These are phyloP conservation scores for Catotricha subobsoleta DNA, from an alignment of 2,888 invertebrate species.

Conservation along the genomic window DNA sequence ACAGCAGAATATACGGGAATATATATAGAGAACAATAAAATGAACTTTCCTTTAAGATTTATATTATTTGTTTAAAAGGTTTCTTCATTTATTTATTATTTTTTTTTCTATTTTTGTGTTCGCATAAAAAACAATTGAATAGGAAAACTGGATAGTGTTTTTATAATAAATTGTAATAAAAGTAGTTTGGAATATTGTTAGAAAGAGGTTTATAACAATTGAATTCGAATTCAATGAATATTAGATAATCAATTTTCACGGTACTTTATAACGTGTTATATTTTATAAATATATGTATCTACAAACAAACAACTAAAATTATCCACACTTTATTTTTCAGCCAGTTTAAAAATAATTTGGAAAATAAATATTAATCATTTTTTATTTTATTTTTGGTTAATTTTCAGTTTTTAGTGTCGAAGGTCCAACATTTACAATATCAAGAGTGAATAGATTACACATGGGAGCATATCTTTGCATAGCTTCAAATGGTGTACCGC, in stretches of 20 bases:
- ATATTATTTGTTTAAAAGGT: background rate
- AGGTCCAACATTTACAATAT: conserved; percentile 51
- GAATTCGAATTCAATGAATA: too few relatives aligned
- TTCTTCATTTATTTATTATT: background rate
- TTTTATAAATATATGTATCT: background rate
- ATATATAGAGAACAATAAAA: too few relatives aligned
- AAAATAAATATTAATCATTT: too few relatives aligned
- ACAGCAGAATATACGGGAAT: too few relatives aligned
- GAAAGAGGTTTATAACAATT: too few relatives aligned
- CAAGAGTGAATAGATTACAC: conserved; percentile 52
- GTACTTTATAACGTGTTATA: background rate
- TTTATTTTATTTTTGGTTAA: background rate
- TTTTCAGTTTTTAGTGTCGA: conserved; percentile 42
- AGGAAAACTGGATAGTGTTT: too few relatives aligned
- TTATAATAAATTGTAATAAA: too few relatives aligned
- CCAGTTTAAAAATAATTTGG: too few relatives aligned
- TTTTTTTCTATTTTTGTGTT: too few relatives aligned
- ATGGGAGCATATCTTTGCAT: conserved; percentile 61
- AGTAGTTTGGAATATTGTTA: too few relatives aligned
- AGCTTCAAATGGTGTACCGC: conserved; percentile 66
- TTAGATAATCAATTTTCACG: background rate
- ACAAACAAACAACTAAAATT: background rate
- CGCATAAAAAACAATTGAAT: too few relatives aligned
- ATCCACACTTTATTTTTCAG: too few relatives aligned
- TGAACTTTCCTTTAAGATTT: background rate